A percentile compares a stretch with the other conserved stretches of the same genome.
phyloP scores from a whole-genome alignment of 2,888 invertebrate species.

The Ligdia adustata region DNA sequence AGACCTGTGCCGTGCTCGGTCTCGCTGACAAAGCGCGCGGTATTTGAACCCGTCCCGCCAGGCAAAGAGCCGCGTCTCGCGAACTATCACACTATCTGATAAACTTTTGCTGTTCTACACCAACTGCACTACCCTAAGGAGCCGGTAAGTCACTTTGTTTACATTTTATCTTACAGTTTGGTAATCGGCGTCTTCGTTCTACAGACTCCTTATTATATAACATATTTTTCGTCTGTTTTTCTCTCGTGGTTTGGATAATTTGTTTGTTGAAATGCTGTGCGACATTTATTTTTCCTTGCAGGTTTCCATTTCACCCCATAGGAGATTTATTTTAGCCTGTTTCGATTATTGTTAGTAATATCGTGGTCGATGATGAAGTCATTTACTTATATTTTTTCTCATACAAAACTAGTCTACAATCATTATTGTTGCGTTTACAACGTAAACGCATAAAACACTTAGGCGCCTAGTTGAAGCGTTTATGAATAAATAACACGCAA shows the following conservation, averaged over 20 bases:
- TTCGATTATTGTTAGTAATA: too few species aligned
- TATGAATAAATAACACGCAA: slow-evolving; percentile 42
- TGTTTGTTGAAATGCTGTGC: slow-evolving; percentile 10
- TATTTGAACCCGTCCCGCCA: slow-evolving; percentile 39
- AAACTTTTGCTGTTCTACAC: slow-evolving; percentile 50
- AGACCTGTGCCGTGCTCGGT: slow-evolving; percentile 18
- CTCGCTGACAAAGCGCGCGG: slow-evolving; percentile 29
- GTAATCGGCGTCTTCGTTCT: slow-evolving; percentile 37
- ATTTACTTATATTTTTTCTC: too few species aligned
- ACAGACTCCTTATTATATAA: slow-evolving; percentile 56
- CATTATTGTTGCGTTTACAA: slow-evolving; percentile 38
- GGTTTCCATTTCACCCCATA: too few species aligned
- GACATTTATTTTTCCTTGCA: slow-evolving; percentile 1
- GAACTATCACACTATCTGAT: slow-evolving; percentile 18
- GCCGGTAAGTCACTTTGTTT: slow-evolving; percentile 68
- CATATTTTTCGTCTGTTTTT: slow-evolving; percentile 28
- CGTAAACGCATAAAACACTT: slow-evolving; percentile 47
- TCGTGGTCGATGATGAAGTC: too few species aligned
- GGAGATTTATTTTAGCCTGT: too few species aligned
- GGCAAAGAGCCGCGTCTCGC: slow-evolving; percentile 36
- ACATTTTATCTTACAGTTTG: slow-evolving; percentile 29
- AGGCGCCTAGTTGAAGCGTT: slow-evolving; percentile 44
- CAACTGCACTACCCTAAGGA: slow-evolving; percentile 48
- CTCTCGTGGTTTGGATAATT: slow-evolving; percentile 26
- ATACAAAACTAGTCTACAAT: too few species aligned